Base-by-base conservation (phyloP, 2,888 invertebrate species). In the Apodemia zela region DNA sequence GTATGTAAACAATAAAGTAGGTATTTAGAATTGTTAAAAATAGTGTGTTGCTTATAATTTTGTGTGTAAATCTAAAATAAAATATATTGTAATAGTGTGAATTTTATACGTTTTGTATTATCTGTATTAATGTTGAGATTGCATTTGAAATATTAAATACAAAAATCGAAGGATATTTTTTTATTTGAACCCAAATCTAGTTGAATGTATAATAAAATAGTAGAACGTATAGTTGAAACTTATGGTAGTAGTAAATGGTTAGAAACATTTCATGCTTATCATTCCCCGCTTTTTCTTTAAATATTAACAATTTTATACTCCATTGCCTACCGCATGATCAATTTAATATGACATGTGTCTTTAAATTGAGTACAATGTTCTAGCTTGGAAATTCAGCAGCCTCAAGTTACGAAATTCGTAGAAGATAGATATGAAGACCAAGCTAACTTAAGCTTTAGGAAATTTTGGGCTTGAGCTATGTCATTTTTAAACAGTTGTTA, bases 81-180 rank as follows among this genome's bases (percentile, higher is more conserved):
- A 54, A 47, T 66, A 64, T 67, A 66, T 59, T 64, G 68, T 68
- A 67, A 62, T 79, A 78, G 81, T 84, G 85, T 77, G 78, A 77
- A 81, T 89, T 90, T 90, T 89, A 86, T 89, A 90, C 86, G 85
- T 88, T 90, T 90, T 90, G 80, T 90, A 90, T 85, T 85, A 84
- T 78, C 78, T 88, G 87, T 90, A 89, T 83, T 58, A 89, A 87
- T 81, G 82, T 88, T 88, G 87, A 89, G 88, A 87, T 88, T 90
- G 88, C 88, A 88, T 91, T 89, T 88, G 84, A 87, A 82, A 85
- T 81, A 87, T 85, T 85, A 87, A 78, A 83, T 77, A 79, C 79
- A 80, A 85, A 75, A 85, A 85, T 80, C 72, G 71, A 57, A 67
- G 68, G 63, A 59, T 66, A 66, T 65, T 61, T 72, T 76, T 78